Evolutionary conservation across 2,113 vertebrate genomes (phyloP), one percentile per base, ranked within the genome.

Genomic region (Calonectris borealis): DNA sequence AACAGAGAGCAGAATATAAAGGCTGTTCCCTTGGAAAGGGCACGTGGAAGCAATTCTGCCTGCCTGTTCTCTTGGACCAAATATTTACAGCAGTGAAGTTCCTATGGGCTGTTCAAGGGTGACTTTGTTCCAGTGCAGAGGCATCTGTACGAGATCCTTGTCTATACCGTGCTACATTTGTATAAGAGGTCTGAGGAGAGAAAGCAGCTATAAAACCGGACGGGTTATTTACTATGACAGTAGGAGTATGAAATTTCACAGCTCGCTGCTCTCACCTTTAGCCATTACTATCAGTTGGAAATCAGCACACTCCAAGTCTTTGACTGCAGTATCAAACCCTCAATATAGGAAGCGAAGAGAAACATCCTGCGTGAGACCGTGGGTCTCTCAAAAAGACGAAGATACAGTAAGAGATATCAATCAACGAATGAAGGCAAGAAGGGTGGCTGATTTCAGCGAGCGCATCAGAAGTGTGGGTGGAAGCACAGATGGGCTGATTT

Each of bases 311-410:
- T 88, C 10, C 31, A 31, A 27, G 48, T 7, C 51, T 52, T 31
- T 51, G 22, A n/a, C 73, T 68, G 76, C 60, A 58, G 14, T 32
- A 62, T 42, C 86, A 77, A 25, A 31, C 5, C 60, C n/a, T 54
- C 66, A 71, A 52, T 52, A 57, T 1, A 46, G 72, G 36, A 90
- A 90, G 58, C 36, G 24, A 58, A 17, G 66, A 40, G 18, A 49
- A 83, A 34, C 21, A 55, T 6, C 75, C 49, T 78, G 11, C 0
- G 0, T 16, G 4, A 85, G 17, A 24, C n/a, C 13, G 3, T 3
- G 29, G 29, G 27, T 51, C 62, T 62, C 49, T 54, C 17, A 3
- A 22, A 29, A 38, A n/a, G 16, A 9, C 11, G 22, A 20, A 34
- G 66, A 16, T 6, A 9, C 58, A 40, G 15, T 0, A 7, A n/a